phyloP scores from a whole-genome alignment of 2,888 invertebrate genomes.

The Marronus borbonicus region DNA sequence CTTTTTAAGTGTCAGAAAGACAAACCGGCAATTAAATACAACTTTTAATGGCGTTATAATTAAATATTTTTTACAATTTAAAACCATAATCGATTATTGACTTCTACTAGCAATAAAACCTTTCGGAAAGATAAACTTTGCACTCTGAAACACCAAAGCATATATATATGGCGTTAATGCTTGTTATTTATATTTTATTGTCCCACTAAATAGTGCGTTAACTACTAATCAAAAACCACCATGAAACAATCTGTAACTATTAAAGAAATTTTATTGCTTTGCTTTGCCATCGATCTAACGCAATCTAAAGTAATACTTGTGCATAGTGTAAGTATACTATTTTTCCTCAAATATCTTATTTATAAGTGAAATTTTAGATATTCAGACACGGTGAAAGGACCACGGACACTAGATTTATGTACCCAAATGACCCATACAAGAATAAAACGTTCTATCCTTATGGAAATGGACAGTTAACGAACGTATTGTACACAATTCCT shows the following conservation, averaged over 20 bases:
- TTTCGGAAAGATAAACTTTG: constrained; percentile 24
- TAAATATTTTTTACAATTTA: background rate
- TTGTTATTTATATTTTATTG: constrained; percentile 7
- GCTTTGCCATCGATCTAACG: constrained; percentile 10
- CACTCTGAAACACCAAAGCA: background rate
- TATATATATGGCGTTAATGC: constrained; percentile 6
- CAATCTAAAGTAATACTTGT: constrained; percentile 27
- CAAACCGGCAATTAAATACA: background rate
- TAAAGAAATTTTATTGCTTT: background rate
- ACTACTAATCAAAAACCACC: background rate
- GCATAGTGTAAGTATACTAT: constrained; percentile 13
- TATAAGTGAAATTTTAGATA: constrained; percentile 69
- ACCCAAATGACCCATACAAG: constrained; percentile 78
- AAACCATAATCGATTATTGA: background rate
- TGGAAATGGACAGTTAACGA: constrained; percentile 82
- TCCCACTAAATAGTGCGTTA: background rate
- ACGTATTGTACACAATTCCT: background rate
- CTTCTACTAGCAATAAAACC: constrained; percentile 4
- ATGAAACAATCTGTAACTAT: background rate
- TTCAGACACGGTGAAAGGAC: constrained; percentile 84
- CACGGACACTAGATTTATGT: constrained; percentile 75
- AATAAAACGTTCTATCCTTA: constrained; percentile 78
- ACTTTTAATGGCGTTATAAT: background rate
- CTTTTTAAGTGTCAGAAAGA: too few relatives aligned
- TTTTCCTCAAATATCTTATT: background rate